A percentile compares a stretch with the other conserved stretches of the same genome.
These are phyloP conservation scores for Staurois parvus DNA, from an alignment of 2,797 vertebrate species.

Conservation along the genomic window DNA sequence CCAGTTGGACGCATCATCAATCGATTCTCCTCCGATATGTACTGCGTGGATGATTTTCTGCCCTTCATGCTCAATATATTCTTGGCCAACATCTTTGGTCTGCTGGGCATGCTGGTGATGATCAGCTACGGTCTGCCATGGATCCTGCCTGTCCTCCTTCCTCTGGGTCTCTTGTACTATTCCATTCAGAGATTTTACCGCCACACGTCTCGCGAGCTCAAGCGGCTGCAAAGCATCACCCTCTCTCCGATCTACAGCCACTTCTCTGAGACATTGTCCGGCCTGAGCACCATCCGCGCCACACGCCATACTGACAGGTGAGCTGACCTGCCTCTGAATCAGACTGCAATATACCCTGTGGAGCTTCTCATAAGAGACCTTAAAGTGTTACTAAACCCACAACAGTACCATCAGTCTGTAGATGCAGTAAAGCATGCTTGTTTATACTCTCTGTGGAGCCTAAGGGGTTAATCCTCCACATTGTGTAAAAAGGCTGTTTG, in stretches of 20 bases:
- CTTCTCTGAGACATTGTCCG: slow-evolving; percentile 91
- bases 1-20: slow-evolving; percentile 90
- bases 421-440: too few species aligned
- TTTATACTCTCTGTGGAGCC: too few species aligned
- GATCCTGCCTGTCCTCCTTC: slow-evolving; percentile 84
- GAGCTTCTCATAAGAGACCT: too few species aligned
- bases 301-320: slow-evolving; percentile 83
- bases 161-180: slow-evolving; percentile 83
- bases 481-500: too few species aligned
- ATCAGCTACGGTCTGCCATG: slow-evolving; percentile 89
- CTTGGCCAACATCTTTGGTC: slow-evolving; percentile 81
- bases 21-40: slow-evolving; percentile 94
- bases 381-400: too few species aligned
- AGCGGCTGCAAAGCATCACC: slow-evolving; percentile 89
- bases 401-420: too few species aligned
- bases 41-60: slow-evolving; percentile 88
- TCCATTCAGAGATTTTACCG: slow-evolving; percentile 87
- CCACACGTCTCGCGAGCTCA: slow-evolving; percentile 90
- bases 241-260: slow-evolving; percentile 95
- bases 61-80: slow-evolving; percentile 95
- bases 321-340: slow-evolving; percentile 23
- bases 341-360: too few species aligned
- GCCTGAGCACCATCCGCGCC: slow-evolving; percentile 88
- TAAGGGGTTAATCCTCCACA: too few species aligned
- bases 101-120: slow-evolving; percentile 89